Conservation (phyloP, 23 tunicate species). For the Trididemnum clinides region DNA sequence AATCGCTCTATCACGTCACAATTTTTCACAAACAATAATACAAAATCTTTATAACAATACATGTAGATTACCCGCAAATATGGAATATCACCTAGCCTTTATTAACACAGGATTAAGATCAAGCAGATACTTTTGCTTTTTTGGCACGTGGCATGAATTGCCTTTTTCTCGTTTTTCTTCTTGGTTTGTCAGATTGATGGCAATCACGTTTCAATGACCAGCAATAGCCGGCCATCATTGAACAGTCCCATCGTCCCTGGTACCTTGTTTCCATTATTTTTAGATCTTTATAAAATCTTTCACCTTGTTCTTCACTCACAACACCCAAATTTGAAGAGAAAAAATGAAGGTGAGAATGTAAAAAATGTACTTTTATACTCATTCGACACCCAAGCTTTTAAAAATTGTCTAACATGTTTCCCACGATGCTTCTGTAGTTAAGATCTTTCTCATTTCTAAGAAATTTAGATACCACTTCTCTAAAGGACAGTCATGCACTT, state of each 20-base stretch:
- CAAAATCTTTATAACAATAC: not conserved
- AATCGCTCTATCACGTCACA: slow-evolving; percentile 18
- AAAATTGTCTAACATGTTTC: too few relatives aligned
- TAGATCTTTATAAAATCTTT: not conserved
- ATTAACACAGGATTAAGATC: slow-evolving; percentile 7
- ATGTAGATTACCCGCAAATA: not conserved
- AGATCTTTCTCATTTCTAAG: not conserved
- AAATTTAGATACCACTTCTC: slow-evolving; percentile 12
- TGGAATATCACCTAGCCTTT: slow-evolving; percentile 7
- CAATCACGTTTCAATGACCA: slow-evolving; percentile 17
- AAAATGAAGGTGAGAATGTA: slow-evolving; percentile 28
- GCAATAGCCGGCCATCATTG: slow-evolving; percentile 14
- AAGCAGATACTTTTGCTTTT: slow-evolving; percentile 10
- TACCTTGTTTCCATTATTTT: slow-evolving; percentile 21
- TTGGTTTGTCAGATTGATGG: not conserved
- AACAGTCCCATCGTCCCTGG: slow-evolving; percentile 30
- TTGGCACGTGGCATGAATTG: slow-evolving; percentile 17
- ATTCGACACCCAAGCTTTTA: slow-evolving; percentile 1
- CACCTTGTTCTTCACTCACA: slow-evolving; percentile 8
- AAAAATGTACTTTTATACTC: slow-evolving; percentile 23
- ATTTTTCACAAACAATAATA: not conserved
- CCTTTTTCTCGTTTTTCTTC: slow-evolving; percentile 10
- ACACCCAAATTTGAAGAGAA: not conserved
- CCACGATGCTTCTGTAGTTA: slow-evolving; percentile 14
- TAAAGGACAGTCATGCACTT: slow-evolving; percentile 14